phyloP scores from a whole-genome alignment of 2,113 vertebrate species.

The Peromyscus maniculatus region DNA sequence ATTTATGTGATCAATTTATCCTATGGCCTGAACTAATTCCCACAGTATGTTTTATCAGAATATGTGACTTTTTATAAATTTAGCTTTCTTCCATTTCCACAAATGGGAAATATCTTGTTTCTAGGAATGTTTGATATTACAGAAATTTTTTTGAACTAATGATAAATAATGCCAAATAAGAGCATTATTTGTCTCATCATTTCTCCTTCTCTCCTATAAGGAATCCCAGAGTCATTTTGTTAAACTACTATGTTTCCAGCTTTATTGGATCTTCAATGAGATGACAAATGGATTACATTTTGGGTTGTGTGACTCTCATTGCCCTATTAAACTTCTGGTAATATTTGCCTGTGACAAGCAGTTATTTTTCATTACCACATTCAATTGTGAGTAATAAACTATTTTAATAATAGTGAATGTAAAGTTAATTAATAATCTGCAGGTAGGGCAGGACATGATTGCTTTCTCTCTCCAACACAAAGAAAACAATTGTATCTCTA shows the following conservation, averaged over 20 bases:
- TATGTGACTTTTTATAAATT: conserved; percentile 70
- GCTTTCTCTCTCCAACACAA: neutral
- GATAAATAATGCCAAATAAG: conserved; percentile 19
- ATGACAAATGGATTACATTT: conserved; percentile 73
- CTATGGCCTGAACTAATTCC: conserved; percentile 71
- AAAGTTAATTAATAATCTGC: conserved; percentile 70
- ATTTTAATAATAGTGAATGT: conserved; percentile 69
- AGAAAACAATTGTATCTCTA: conserved; percentile 14
- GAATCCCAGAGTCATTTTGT: neutral
- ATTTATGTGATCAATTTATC: conserved; percentile 82
- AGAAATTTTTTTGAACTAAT: neutral
- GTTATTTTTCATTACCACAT: conserved; percentile 75
- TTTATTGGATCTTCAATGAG: conserved; percentile 60
- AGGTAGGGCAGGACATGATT: conserved; percentile 17
- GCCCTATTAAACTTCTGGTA: conserved; percentile 68
- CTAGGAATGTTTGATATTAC: neutral
- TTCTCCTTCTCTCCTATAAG: neutral
- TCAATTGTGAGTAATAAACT: conserved; percentile 54
- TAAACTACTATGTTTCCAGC: neutral
- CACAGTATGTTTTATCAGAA: conserved; percentile 67
- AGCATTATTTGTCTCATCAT: neutral
- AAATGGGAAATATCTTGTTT: neutral
- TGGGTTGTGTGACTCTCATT: conserved; percentile 39
- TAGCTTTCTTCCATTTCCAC: conserved; percentile 55
- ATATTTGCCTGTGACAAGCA: conserved; percentile 70